phyloP scores from a whole-genome alignment of 2,888 invertebrate genomes.

The Disparrhopalites patrizii region DNA sequence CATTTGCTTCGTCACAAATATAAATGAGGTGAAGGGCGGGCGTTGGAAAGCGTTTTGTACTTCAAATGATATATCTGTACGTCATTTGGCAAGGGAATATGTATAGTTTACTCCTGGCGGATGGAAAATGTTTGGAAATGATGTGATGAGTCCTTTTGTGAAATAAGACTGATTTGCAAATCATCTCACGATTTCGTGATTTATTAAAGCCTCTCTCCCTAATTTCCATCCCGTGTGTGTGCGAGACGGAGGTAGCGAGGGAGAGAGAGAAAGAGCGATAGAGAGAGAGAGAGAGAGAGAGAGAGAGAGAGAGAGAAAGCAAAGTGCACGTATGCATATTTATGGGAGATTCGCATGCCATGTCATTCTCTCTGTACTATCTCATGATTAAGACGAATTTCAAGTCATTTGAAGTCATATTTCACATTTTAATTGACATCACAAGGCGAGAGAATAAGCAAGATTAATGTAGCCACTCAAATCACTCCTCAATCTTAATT shows the following conservation, averaged over 20 bases:
- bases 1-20: no score
- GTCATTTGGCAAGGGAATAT: neutral
- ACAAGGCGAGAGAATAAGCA: no score
- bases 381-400: constrained; percentile 22
- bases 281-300: no score
- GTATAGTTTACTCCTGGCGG: neutral
- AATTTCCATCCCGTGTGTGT: no score
- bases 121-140: neutral
- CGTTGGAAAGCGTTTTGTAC: no score
- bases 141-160: constrained; percentile 14
- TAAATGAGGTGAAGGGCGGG: no score
- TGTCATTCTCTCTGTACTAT: constrained; percentile 17
- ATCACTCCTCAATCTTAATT: no score
- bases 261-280: no score
- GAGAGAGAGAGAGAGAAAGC: no score
- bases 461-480: no score
- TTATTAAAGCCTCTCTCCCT: constrained; percentile 13
- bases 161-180: neutral
- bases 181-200: constrained; percentile 23
- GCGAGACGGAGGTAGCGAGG: no score
- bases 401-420: constrained; percentile 6
- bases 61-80: neutral
- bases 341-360: constrained; percentile 16
- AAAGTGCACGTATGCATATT: no score
- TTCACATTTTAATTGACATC: constrained; percentile 7